phyloP scores from a whole-genome alignment of 2,113 vertebrate genomes.

The Anhinga rufa region DNA sequence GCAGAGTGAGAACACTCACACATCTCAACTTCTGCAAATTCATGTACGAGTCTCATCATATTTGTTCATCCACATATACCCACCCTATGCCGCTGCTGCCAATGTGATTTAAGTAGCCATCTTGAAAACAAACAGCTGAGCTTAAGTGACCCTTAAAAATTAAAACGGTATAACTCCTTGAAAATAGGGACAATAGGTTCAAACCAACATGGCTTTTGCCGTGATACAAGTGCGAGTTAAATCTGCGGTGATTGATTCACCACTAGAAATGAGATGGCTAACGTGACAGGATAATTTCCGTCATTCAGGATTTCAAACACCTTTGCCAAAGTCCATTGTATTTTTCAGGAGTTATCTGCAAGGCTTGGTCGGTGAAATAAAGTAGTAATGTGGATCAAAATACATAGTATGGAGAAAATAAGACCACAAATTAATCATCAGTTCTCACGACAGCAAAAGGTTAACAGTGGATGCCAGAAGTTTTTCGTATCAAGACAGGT shows the following conservation, averaged over 20 bases:
- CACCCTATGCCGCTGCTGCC: neutral
- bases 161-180: neutral
- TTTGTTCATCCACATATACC: neutral
- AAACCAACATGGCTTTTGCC: neutral
- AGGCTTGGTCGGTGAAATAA: neutral
- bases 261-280: neutral
- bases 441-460: neutral
- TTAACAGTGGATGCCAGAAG: neutral
- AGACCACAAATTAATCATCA: neutral
- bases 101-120: neutral
- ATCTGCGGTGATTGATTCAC: neutral
- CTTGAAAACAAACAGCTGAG: neutral
- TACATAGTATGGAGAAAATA: neutral
- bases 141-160: neutral
- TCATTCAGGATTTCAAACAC: neutral
- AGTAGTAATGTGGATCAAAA: neutral
- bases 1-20: neutral
- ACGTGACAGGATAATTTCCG: neutral
- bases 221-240: neutral
- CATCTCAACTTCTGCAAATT: neutral
- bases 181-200: neutral
- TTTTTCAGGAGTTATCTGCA: neutral
- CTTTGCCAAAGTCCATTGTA: neutral
- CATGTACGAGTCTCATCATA: fast-evolving
- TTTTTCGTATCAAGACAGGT: neutral